Percentiles rank a stretch among this genome's conserved stretches.
Evolutionary conservation across 2,113 vertebrate species (phyloP).

Genomic region (Alces alces): DNA sequence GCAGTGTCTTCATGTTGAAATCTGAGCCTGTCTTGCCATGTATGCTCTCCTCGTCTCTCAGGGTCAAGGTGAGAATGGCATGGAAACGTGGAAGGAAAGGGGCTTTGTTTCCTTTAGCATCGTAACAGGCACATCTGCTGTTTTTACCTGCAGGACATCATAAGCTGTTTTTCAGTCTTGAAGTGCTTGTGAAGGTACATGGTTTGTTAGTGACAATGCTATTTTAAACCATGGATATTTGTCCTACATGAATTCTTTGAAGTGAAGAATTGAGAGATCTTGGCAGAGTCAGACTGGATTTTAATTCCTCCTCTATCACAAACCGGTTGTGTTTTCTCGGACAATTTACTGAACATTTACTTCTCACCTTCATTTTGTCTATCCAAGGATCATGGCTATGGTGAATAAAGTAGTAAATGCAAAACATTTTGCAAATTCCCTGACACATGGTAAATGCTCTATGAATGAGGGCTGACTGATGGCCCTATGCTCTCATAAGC

Average conservation of each 20-base stretch:
- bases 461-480: background rate
- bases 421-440: background rate
- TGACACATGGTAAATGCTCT: background rate
- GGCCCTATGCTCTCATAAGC: background rate
- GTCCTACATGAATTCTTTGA: slow-evolving; percentile 16
- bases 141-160: background rate
- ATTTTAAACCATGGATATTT: slow-evolving; percentile 25
- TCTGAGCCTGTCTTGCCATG: background rate
- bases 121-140: background rate
- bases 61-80: background rate
- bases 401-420: background rate
- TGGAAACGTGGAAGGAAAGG: background rate
- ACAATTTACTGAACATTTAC: background rate
- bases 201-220: background rate
- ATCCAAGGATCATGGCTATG: background rate
- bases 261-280: background rate
- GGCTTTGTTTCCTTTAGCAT: background rate
- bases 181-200: background rate
- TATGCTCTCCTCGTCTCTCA: background rate
- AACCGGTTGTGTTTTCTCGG: background rate
- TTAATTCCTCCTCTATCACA: background rate
- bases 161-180: slow-evolving; percentile 3
- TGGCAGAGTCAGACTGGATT: background rate
- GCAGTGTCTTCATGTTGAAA: background rate
- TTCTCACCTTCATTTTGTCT: background rate